Conservation (phyloP, 2,113 vertebrate species). For the Gobius niger region DNA sequence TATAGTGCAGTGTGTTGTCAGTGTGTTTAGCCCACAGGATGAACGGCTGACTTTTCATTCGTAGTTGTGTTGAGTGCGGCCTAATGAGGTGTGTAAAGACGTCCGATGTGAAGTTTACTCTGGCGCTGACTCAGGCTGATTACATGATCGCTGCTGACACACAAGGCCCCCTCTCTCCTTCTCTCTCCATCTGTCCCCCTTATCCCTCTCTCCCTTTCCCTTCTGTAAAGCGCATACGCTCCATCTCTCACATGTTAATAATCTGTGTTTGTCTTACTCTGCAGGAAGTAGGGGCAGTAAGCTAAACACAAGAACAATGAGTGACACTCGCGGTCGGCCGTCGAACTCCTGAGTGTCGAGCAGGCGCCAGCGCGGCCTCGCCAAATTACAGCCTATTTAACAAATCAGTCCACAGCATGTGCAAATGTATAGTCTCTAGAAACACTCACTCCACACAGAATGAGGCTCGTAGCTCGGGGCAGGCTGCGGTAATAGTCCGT, state of each 20-base stretch:
- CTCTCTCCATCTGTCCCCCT: not conserved
- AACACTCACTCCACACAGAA: not conserved
- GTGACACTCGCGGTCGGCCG: conserved; percentile 36
- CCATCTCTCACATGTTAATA: conserved; percentile 44
- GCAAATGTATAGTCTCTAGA: conserved; percentile 4
- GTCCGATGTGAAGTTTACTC: conserved; percentile 65
- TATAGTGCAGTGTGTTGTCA: not conserved
- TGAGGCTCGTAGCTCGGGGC: not conserved
- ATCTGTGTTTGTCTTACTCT: conserved; percentile 50
- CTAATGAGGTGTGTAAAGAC: conserved; percentile 66
- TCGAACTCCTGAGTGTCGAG: conserved; percentile 29
- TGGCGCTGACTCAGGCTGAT: conserved; percentile 49
- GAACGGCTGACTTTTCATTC: not conserved
- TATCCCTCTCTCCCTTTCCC: not conserved
- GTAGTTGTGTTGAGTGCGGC: conserved; percentile 8
- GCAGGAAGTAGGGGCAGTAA: conserved; percentile 35
- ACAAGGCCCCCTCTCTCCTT: conserved; percentile 18
- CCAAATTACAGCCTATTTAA: conserved; percentile 13
- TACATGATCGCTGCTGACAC: conserved; percentile 42
- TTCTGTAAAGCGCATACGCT: conserved; percentile 22
- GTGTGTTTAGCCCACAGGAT: not conserved
- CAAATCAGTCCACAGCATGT: conserved; percentile 2
- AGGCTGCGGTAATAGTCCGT: not conserved
- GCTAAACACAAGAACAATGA: conserved; percentile 58
- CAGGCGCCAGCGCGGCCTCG: conserved; percentile 30